Conservation (phyloP, 1,140 invertebrate genomes). For the Aphaenogaster floridana region DNA sequence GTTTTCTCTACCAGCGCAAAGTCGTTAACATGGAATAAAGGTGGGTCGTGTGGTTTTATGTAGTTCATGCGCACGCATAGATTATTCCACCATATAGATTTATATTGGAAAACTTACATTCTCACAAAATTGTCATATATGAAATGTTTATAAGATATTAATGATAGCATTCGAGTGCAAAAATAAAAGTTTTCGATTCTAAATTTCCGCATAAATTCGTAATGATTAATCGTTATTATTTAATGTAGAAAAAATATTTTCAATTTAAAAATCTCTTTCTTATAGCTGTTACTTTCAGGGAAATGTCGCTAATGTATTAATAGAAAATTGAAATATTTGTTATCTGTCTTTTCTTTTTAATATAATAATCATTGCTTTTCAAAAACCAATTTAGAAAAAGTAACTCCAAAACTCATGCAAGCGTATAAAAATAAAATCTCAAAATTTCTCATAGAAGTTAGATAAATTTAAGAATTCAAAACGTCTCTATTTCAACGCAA, state of each 20-base stretch:
- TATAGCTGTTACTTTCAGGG: background rate
- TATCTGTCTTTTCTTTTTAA: background rate
- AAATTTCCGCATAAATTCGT: background rate
- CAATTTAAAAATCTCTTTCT: background rate
- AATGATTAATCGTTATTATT: background rate
- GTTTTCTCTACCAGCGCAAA: conserved; percentile 1
- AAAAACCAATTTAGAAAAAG: background rate
- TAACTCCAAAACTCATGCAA: background rate
- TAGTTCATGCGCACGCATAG: background rate
- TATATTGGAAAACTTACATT: background rate
- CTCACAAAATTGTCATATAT: background rate
- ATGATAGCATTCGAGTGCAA: background rate
- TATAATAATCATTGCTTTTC: background rate
- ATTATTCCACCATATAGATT: background rate
- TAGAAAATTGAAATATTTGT: background rate
- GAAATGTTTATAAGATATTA: background rate
- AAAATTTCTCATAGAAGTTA: background rate
- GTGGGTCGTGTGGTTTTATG: background rate
- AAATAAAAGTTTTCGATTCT: background rate
- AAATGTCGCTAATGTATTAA: background rate
- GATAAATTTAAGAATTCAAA: background rate
- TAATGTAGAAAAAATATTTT: background rate
- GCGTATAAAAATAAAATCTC: background rate
- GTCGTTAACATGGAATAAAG: conserved; percentile 21
- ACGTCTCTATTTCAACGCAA: conserved; percentile 3